Percentiles rank a stretch among this genome's conserved stretches.
Evolutionary conservation across 2,888 invertebrate genomes (phyloP).

Genomic region (Selenia dentaria): DNA sequence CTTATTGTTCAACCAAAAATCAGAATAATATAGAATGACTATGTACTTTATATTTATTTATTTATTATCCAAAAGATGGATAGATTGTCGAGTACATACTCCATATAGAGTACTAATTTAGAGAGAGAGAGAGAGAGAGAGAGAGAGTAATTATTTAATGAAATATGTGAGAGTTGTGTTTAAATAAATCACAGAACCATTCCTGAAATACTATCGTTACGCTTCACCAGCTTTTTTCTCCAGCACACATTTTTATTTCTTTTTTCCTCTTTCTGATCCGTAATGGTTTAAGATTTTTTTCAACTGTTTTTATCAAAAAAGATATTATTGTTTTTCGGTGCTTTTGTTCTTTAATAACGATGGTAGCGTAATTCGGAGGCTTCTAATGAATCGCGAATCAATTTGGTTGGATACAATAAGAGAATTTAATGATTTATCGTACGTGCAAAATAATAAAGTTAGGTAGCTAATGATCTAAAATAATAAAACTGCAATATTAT

Average conservation of each 20-base stretch:
- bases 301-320: slow-evolving; percentile 30
- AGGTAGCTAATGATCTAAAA: too few species aligned
- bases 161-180: too few species aligned
- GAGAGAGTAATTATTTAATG: too few species aligned
- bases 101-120: too few species aligned
- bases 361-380: slow-evolving; percentile 39
- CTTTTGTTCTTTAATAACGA: slow-evolving; percentile 33
- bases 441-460: background rate
- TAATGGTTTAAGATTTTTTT: slow-evolving; percentile 35
- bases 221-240: slow-evolving; percentile 27
- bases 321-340: slow-evolving; percentile 40
- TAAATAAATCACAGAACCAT: slow-evolving; percentile 8
- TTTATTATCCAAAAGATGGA: too few species aligned
- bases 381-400: slow-evolving; percentile 39
- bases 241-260: slow-evolving; percentile 19
- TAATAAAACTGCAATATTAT: too few species aligned
- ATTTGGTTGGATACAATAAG: slow-evolving; percentile 26
- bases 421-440: slow-evolving; percentile 17
- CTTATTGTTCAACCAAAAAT: too few species aligned
- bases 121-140: too few species aligned
- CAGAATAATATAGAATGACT: too few species aligned
- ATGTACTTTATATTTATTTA: too few species aligned
- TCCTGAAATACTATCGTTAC: background rate
- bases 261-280: slow-evolving; percentile 23
- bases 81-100: too few species aligned